phyloP scores from a whole-genome alignment of 2,888 invertebrate species.

The Orchestes rusci region DNA sequence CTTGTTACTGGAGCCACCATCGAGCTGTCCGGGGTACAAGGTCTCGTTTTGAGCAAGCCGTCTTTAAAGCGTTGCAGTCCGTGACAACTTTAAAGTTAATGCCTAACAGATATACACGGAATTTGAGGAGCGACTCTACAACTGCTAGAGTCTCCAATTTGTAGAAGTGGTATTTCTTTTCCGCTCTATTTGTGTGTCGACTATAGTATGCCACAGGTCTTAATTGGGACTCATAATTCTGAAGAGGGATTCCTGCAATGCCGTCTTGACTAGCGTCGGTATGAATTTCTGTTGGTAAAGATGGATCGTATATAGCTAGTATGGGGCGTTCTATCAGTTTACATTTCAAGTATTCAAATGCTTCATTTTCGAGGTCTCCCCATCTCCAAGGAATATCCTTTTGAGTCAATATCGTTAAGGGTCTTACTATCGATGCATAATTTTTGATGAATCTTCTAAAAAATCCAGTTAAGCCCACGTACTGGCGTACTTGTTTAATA shows the following conservation, averaged over 20 bases:
- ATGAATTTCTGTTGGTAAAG: neutral
- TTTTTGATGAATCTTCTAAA: neutral
- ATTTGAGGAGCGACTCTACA: slow-evolving; percentile 25
- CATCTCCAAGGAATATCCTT: neutral
- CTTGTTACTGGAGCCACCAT: slow-evolving; percentile 17
- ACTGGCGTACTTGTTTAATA: neutral
- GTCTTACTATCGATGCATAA: neutral
- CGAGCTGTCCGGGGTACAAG: slow-evolving; percentile 18
- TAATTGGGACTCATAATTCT: slow-evolving; percentile 29
- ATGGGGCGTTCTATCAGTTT: neutral
- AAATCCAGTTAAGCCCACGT: neutral
- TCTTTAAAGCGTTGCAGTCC: slow-evolving; percentile 4
- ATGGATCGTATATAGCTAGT: neutral
- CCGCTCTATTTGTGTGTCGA: slow-evolving; percentile 30
- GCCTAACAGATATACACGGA: slow-evolving; percentile 32
- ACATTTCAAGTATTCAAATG: neutral
- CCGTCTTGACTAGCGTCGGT: slow-evolving; percentile 35
- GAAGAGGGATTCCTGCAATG: slow-evolving; percentile 34
- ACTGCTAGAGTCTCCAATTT: slow-evolving; percentile 31
- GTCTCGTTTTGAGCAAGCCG: slow-evolving; percentile 13
- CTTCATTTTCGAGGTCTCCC: neutral
- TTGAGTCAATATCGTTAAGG: neutral
- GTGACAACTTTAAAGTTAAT: slow-evolving; percentile 5
- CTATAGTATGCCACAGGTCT: slow-evolving; percentile 36
- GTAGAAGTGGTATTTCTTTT: slow-evolving; percentile 33